Evolutionary conservation across 2,797 vertebrate species (phyloP), one percentile per base, ranked within the genome.

Genomic region (Gymnothorax javanicus): DNA sequence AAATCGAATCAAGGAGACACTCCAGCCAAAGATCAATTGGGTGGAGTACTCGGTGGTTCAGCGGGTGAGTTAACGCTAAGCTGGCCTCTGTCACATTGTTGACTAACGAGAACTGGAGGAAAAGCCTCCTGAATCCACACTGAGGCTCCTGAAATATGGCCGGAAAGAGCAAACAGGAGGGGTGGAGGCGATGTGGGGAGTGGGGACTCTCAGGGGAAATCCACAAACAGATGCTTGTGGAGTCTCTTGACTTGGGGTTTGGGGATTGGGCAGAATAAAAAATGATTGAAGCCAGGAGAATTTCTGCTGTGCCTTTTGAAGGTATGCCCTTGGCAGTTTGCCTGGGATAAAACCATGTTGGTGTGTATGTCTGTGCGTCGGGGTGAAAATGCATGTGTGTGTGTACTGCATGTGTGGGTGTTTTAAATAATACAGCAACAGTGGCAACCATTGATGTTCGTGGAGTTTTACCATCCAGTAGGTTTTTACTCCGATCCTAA

Each of bases 271-370:
- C 54, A 94, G 87, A 85, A 85, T 73, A 50, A 73, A 73, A 92
- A 87, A 93, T 92, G 91, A 88, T 91, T 90, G 93, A 91, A 89
- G 83, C 91, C 89, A 94, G 89, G 82, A 84, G 89, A 87, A 91
- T 91, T 93, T 93, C 87, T 93, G 91, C 91, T 94, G 95, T 92
- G 94, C 94, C 77, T 56, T 81, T 52, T n/a, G 23, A 81, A 81
- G 50, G 20, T n/a, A 23, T 52, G 8, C 17, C 15, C 20, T 52
- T 56, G 77, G 25, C 56, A 23, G 23, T 77, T 77, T 12, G 52
- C 7, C 43, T 15, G 33, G 33, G 33, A 43, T 43, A 43, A 43
- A 43, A 43, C 33, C 33, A 43, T 43, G 33, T 43, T 43, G 33
- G 33, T 43, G 33, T 43, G 33, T 43, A 43, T 43, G 33, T 43